Evolutionary conservation across 2,113 vertebrate species (phyloP).

Genomic region (Myodes glareolus): DNA sequence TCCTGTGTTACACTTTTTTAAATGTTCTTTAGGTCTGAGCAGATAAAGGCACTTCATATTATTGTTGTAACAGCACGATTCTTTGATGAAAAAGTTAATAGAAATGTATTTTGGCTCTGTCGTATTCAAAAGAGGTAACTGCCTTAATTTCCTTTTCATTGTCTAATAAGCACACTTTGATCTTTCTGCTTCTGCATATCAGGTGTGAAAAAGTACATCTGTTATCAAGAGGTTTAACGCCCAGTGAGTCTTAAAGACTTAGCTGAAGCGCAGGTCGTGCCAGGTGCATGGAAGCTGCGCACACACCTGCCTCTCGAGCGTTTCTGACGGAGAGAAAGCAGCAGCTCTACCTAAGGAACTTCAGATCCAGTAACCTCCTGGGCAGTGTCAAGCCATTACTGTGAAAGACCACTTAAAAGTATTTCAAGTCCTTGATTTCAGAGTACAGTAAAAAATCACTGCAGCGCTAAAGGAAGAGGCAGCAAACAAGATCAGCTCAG

Average conservation of each 20-base stretch:
- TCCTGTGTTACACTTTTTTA: neutral
- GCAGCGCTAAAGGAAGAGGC: neutral
- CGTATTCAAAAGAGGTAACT: constrained; percentile 20
- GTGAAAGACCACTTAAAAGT: neutral
- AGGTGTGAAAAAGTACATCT: neutral
- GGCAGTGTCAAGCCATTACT: constrained; percentile 23
- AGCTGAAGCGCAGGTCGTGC: neutral
- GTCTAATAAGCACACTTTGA: constrained; percentile 22
- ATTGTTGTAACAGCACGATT: neutral
- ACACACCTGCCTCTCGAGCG: neutral
- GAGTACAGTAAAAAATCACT: constrained; percentile 68
- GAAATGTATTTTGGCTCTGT: neutral
- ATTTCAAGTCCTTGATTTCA: constrained; percentile 74
- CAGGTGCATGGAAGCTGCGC: neutral
- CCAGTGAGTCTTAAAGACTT: neutral
- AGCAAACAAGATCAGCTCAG: neutral
- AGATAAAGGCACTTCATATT: constrained; percentile 58
- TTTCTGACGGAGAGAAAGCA: neutral
- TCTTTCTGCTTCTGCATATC: neutral
- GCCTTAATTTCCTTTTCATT: neutral
- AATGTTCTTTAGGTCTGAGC: constrained; percentile 49
- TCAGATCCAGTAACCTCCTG: neutral
- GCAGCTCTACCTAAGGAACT: neutral
- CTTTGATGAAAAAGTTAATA: neutral
- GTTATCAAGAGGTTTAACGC: neutral